Evolutionary conservation across 2,888 invertebrate species (phyloP).

Genomic region (Sesamia inferens): DNA sequence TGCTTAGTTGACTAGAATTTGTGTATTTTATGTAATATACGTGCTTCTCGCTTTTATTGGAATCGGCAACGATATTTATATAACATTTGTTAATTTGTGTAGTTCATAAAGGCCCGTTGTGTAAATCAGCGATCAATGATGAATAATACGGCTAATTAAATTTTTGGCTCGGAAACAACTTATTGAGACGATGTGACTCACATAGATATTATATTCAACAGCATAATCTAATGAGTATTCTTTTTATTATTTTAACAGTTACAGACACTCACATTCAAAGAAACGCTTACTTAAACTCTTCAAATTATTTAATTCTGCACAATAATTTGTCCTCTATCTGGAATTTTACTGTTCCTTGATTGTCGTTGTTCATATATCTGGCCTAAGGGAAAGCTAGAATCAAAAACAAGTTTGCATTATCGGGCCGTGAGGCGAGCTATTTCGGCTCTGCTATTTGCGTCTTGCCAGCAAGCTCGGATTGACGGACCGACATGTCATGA

Average conservation of each 20-base stretch:
- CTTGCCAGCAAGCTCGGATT: slow-evolving; percentile 88
- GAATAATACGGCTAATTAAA: slow-evolving; percentile 77
- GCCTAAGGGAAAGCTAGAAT: slow-evolving; percentile 82
- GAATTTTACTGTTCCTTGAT: slow-evolving; percentile 51
- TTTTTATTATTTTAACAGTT: slow-evolving; percentile 47
- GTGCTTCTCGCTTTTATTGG: slow-evolving; percentile 78
- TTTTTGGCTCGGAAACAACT: slow-evolving; percentile 77
- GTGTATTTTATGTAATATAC: slow-evolving; percentile 72
- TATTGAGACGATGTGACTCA: slow-evolving; percentile 75
- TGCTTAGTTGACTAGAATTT: slow-evolving; percentile 82
- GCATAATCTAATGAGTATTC: slow-evolving; percentile 58
- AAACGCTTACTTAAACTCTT: slow-evolving; percentile 18
- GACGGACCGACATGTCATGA: slow-evolving; percentile 88
- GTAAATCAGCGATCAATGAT: slow-evolving; percentile 73
- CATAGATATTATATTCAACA: slow-evolving; percentile 60
- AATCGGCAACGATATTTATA: slow-evolving; percentile 54
- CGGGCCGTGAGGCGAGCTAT: slow-evolving; percentile 87
- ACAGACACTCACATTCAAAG: slow-evolving; percentile 40
- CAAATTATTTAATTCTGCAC: slow-evolving; percentile 15
- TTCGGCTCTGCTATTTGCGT: slow-evolving; percentile 86
- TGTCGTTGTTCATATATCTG: slow-evolving; percentile 67
- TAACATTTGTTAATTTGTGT: slow-evolving; percentile 20
- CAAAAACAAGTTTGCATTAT: slow-evolving; percentile 88
- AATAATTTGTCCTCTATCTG: slow-evolving; percentile 40
- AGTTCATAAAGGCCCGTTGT: slow-evolving; percentile 16